Evolutionary conservation across 1,140 invertebrate species (phyloP).

Genomic region (Diprion similis): DNA sequence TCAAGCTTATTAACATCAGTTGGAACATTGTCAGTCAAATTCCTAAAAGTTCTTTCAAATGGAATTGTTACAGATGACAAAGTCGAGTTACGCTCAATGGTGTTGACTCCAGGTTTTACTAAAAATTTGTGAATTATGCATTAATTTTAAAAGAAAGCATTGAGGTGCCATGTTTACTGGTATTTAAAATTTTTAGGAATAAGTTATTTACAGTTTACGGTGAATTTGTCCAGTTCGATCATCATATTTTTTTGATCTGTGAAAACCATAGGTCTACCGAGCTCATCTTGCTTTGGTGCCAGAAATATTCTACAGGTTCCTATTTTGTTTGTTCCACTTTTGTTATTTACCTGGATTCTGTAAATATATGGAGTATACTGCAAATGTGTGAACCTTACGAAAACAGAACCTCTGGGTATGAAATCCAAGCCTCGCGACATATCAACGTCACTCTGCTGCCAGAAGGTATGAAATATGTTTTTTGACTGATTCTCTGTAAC

Average conservation of each 20-base stretch:
- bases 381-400: constrained; percentile 62
- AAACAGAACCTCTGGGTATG: constrained; percentile 50
- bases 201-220: constrained; percentile 43
- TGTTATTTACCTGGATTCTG: constrained; percentile 19
- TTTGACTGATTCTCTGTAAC: constrained; percentile 22
- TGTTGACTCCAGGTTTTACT: constrained; percentile 67
- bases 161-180: not conserved
- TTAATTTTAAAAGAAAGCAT: not conserved
- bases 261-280: constrained; percentile 45
- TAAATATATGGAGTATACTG: constrained; percentile 57
- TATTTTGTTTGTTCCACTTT: constrained; percentile 15
- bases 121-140: constrained; percentile 23
- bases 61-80: constrained; percentile 72
- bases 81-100: constrained; percentile 62
- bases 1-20: constrained; percentile 42
- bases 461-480: constrained; percentile 58
- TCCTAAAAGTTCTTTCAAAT: constrained; percentile 69
- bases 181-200: not conserved
- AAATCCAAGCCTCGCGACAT: constrained; percentile 63
- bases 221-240: constrained; percentile 60
- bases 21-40: constrained; percentile 58
- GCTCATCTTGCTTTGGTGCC: constrained; percentile 54
- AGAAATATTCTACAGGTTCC: constrained; percentile 61
- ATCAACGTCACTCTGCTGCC: constrained; percentile 62
- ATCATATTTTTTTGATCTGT: constrained; percentile 54